Percentiles rank a stretch among this genome's conserved stretches.
phyloP scores from a whole-genome alignment of 2,113 vertebrate genomes.

The Zeus faber region DNA sequence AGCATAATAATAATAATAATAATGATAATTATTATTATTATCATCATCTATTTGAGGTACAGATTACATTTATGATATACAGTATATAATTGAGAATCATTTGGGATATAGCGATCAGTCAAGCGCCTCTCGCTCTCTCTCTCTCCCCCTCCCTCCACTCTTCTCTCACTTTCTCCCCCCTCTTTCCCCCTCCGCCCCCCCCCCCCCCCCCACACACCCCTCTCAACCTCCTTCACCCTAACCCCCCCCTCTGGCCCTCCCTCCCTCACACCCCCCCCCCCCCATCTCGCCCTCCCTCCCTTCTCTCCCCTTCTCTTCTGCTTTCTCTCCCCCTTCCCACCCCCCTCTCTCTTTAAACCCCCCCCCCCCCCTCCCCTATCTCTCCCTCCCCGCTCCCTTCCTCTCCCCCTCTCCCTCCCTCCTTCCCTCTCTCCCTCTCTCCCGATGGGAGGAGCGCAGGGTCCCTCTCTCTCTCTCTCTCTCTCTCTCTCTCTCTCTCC shows the following conservation, averaged over 20 bases:
- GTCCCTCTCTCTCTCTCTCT: constrained; percentile 52
- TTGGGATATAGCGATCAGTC: background rate
- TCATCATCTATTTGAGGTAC: too few relatives aligned
- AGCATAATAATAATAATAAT: too few relatives aligned
- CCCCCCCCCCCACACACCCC: constrained; percentile 1
- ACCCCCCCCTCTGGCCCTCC: constrained; percentile 27
- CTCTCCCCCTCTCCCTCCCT: constrained; percentile 13
- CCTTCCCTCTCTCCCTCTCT: constrained; percentile 24
- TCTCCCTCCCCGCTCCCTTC: constrained; percentile 12
- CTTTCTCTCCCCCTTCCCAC: constrained; percentile 14
- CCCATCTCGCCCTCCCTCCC: background rate
- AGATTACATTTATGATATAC: too few relatives aligned
- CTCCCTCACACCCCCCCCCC: background rate
- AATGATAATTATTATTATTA: too few relatives aligned
- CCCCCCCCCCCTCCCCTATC: constrained; percentile 17
- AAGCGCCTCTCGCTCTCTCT: background rate
- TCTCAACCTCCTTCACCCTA: constrained; percentile 7
- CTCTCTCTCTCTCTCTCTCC: constrained; percentile 50
- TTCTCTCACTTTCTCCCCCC: background rate
- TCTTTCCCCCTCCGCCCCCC: background rate
- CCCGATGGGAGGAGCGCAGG: constrained; percentile 70
- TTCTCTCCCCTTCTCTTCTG: constrained; percentile 21
- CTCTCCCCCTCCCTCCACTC: constrained; percentile 10
- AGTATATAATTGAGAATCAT: too few relatives aligned
- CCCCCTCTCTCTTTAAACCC: constrained; percentile 21